A percentile compares a stretch with the other conserved stretches of the same genome.
These are phyloP conservation scores for Anneissia japonica DNA, from an alignment of 35 echinoderm and acorn worm genomes.

Conservation along the genomic window DNA sequence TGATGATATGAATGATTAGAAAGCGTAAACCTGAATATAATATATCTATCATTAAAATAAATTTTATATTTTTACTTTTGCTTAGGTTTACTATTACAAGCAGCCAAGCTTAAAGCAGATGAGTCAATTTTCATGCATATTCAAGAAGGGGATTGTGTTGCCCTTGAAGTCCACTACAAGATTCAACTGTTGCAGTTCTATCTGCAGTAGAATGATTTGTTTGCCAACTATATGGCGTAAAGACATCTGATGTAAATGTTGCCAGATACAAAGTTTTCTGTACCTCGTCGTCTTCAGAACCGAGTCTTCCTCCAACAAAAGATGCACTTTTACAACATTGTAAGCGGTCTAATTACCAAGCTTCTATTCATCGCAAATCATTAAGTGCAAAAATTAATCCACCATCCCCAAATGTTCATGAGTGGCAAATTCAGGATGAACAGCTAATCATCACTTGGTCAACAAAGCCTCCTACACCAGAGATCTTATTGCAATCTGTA, in stretches of 20 bases:
- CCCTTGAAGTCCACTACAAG: no score
- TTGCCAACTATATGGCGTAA: not conserved
- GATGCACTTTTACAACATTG: constrained; percentile 9
- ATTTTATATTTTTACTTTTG: no score
- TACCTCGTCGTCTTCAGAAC: constrained; percentile 2
- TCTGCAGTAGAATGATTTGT: not conserved
- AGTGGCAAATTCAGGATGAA: not conserved
- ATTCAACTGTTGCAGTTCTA: not conserved
- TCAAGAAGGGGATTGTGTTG: no score
- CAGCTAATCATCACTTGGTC: not conserved
- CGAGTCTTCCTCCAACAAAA: constrained; percentile 4
- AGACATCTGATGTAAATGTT: not conserved
- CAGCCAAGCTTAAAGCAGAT: no score
- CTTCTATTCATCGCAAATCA: not conserved
- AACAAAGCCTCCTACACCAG: not conserved
- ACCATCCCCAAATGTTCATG: constrained; percentile 15
- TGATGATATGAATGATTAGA: no score
- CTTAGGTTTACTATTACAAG: no score
- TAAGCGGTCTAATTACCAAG: constrained; percentile 33
- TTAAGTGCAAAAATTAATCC: no score
- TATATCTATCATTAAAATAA: no score
- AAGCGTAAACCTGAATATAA: no score
- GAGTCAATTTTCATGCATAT: no score
- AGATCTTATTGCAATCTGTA: not conserved
- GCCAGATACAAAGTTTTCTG: not conserved